Evolutionary conservation across 2,888 invertebrate genomes (phyloP).

Genomic region (Coenonympha arcania): DNA sequence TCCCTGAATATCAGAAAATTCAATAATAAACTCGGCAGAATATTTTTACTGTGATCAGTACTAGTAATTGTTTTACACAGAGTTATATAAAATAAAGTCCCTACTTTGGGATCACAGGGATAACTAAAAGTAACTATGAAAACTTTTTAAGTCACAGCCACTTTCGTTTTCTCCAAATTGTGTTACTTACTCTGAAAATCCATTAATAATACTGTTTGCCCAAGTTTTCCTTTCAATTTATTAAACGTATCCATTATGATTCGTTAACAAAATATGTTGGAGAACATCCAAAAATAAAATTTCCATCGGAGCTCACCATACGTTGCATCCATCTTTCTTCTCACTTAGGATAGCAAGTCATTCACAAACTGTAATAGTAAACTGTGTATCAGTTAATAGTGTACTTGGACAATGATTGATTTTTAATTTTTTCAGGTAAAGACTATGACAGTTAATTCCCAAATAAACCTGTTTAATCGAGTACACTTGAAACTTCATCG

Average conservation of each 20-base stretch:
- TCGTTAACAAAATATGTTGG: conserved; percentile 22
- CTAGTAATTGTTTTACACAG: no score
- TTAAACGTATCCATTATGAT: conserved; percentile 19
- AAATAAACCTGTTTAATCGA: no score
- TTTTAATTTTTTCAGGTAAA: no score
- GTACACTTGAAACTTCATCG: no score
- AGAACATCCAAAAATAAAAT: conserved; percentile 24
- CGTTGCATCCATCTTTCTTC: conserved; percentile 35
- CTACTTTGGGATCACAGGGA: no score
- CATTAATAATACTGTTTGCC: conserved; percentile 14
- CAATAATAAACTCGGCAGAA: no score
- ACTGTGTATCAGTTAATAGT: no score
- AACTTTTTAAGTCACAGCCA: background rate
- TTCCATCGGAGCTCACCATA: conserved; percentile 11
- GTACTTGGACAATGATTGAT: no score
- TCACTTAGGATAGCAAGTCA: conserved; percentile 43
- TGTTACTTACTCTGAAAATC: background rate
- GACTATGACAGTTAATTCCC: no score
- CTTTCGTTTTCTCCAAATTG: background rate
- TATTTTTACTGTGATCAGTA: no score
- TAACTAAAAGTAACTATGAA: background rate
- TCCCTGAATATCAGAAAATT: no score
- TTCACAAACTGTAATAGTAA: conserved; percentile 31
- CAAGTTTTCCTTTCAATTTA: conserved; percentile 13
- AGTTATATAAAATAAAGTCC: no score